Conservation (phyloP, 2,797 vertebrate genomes). For the Lindbergichthys nudifrons region DNA sequence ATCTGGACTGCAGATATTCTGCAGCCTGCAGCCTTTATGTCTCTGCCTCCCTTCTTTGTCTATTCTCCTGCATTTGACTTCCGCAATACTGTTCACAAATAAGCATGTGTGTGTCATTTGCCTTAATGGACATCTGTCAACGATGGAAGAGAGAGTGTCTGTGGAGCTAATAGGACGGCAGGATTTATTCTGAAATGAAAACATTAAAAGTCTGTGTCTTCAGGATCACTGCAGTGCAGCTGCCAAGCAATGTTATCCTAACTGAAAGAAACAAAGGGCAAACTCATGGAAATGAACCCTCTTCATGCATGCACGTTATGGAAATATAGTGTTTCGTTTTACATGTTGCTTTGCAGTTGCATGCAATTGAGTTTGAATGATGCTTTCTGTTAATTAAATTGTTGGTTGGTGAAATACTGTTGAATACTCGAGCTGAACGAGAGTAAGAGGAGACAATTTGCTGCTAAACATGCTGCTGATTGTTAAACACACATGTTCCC, state of each 20-base stretch:
- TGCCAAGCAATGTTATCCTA: background rate
- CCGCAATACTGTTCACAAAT: slow-evolving; percentile 14
- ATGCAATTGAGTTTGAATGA: slow-evolving; percentile 31
- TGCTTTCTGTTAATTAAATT: slow-evolving; percentile 48
- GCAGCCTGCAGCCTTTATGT: slow-evolving; percentile 18
- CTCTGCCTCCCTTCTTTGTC: slow-evolving; percentile 19
- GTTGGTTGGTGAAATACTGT: slow-evolving; percentile 25
- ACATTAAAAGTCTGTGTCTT: slow-evolving; percentile 19
- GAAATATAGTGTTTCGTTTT: slow-evolving; percentile 11
- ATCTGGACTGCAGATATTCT: slow-evolving; percentile 46
- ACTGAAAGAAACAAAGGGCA: background rate
- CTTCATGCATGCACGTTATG: background rate
- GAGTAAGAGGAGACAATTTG: slow-evolving; percentile 30
- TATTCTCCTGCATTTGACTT: slow-evolving; percentile 15
- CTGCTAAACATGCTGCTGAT: slow-evolving; percentile 64
- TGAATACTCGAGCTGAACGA: slow-evolving; percentile 30
- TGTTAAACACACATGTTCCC: slow-evolving; percentile 60
- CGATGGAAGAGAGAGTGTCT: slow-evolving; percentile 13
- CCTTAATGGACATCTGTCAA: slow-evolving; percentile 20
- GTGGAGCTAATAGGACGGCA: slow-evolving; percentile 27
- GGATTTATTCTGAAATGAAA: slow-evolving; percentile 34
- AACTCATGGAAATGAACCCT: background rate
- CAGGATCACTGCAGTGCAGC: slow-evolving; percentile 25
- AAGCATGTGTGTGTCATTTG: background rate
- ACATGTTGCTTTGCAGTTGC: slow-evolving; percentile 1